phyloP scores from a whole-genome alignment of 2,888 invertebrate species.

The Drosophila trichaetosa region DNA sequence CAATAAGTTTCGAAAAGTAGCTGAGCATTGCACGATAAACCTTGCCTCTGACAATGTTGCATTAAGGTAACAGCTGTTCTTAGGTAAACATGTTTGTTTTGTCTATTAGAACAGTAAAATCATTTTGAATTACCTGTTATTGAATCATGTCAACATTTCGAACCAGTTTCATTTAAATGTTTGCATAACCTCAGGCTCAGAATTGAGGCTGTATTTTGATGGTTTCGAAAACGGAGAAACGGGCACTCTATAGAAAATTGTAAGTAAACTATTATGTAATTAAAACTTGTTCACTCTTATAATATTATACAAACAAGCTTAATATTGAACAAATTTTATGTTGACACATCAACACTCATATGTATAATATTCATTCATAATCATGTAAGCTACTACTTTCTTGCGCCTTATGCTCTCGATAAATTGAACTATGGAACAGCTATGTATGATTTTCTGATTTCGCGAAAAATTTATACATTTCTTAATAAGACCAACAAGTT shows the following conservation, averaged over 20 bases:
- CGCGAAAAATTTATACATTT: neutral
- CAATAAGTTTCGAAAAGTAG: neutral
- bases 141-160: neutral
- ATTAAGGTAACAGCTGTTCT: constrained; percentile 38
- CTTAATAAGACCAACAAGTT: neutral
- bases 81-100: constrained; percentile 30
- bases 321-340: neutral
- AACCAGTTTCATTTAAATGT: neutral
- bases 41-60: neutral
- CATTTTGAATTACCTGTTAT: neutral
- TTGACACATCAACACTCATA: neutral
- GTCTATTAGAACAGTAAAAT: neutral
- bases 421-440: neutral
- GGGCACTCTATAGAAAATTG: neutral
- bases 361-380: neutral
- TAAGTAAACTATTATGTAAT: neutral
- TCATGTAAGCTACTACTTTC: neutral
- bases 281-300: neutral
- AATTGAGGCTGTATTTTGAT: neutral
- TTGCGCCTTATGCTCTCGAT: neutral
- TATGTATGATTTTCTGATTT: neutral
- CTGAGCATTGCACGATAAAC: constrained; percentile 5
- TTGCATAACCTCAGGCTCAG: constrained; percentile 7
- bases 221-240: neutral
- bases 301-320: neutral